These are phyloP conservation scores for Tangara arthus DNA, from an alignment of 2,797 vertebrate species.

Conservation along the genomic window DNA sequence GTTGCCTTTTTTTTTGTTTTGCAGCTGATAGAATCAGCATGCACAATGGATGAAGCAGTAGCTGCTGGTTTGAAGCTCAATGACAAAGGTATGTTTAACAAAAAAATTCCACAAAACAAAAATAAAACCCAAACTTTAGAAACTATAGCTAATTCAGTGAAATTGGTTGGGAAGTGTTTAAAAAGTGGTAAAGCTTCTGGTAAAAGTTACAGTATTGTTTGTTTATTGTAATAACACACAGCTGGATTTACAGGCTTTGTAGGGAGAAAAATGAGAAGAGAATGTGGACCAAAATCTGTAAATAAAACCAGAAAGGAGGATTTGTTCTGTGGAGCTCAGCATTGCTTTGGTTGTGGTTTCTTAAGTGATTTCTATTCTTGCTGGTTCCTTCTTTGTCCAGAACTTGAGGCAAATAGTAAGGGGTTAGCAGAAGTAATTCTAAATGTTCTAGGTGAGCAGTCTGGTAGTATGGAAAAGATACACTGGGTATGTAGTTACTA, in stretches of 20 bases:
- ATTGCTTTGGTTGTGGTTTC: background rate
- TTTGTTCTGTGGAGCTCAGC: background rate
- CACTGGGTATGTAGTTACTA: background rate
- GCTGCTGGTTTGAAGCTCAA: slow-evolving; percentile 78
- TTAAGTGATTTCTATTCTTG: background rate
- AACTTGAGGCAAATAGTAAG: background rate
- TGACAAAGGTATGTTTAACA: slow-evolving; percentile 77
- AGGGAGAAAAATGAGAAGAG: background rate
- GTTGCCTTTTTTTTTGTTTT: background rate
- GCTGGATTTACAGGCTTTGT: background rate
- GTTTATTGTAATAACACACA: background rate
- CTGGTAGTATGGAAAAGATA: background rate
- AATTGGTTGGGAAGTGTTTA: background rate
- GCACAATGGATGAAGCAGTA: slow-evolving; percentile 86
- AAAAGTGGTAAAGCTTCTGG: background rate
- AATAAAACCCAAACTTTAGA: background rate
- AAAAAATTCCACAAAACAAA: fast-evolving
- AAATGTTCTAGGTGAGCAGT: background rate
- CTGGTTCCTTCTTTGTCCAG: background rate
- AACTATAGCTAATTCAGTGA: background rate
- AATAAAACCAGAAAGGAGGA: background rate
- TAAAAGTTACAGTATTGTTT: background rate
- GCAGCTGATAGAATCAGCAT: slow-evolving; percentile 82
- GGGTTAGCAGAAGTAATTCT: background rate
- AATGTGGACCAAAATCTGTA: background rate